These are phyloP conservation scores for Tubulanus polymorphus DNA, from an alignment of 2,888 invertebrate genomes.

Conservation along the genomic window DNA sequence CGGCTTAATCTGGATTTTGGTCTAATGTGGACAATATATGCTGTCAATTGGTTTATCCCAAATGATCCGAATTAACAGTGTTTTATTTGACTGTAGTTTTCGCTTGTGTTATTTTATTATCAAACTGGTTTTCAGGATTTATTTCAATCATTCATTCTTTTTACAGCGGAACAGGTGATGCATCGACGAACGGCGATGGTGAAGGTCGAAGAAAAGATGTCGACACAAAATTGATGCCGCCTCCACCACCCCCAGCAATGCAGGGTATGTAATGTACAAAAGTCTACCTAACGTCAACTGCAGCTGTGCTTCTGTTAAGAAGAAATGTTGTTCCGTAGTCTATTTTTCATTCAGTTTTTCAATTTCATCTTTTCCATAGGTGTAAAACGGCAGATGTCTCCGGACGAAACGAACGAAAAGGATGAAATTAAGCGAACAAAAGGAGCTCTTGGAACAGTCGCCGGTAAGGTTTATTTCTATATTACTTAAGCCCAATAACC, in stretches of 20 bases:
- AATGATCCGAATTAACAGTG: too few species aligned
- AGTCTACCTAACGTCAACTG: not conserved
- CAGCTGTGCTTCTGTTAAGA: not conserved
- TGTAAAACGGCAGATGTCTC: not conserved
- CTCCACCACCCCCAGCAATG: conserved; percentile 11
- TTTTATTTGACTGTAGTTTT: not conserved
- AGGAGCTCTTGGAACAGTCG: conserved; percentile 14
- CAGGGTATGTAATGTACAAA: not conserved
- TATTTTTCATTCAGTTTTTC: not conserved
- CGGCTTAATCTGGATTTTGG: too few species aligned
- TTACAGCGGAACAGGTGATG: too few species aligned
- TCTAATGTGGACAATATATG: too few species aligned
- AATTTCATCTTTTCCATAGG: not conserved
- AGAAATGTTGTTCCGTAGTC: not conserved
- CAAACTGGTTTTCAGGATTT: not conserved
- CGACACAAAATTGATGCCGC: conserved; percentile 19
- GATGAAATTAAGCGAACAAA: conserved; percentile 13
- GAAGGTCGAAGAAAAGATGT: conserved; percentile 6
- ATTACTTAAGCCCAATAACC: not conserved
- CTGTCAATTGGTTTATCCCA: too few species aligned
- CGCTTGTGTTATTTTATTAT: not conserved
- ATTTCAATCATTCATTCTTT: too few species aligned
- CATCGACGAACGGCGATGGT: not conserved
- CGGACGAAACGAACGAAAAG: not conserved
- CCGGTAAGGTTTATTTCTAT: conserved; percentile 7